Conservation (phyloP, 2,888 invertebrate genomes). For the Catocala fraxini region DNA sequence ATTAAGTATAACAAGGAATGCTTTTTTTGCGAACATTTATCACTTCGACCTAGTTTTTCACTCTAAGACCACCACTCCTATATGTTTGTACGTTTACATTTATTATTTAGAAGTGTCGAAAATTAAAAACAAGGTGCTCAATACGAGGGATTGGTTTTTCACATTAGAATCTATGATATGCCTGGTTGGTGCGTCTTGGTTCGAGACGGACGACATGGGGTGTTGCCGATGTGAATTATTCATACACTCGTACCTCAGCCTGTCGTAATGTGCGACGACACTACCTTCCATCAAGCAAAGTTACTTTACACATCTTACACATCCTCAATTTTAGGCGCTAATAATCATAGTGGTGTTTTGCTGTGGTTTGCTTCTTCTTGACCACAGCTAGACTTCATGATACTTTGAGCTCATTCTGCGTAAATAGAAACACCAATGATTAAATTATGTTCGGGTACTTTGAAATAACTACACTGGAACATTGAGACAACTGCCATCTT, state of each 20-base stretch:
- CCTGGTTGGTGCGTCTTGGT: constrained; percentile 17
- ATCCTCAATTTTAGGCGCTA: background rate
- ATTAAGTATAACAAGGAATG: constrained; percentile 42
- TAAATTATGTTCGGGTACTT: too few species aligned
- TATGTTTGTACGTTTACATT: background rate
- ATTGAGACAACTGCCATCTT: too few species aligned
- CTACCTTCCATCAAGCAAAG: constrained; percentile 40
- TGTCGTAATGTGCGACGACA: constrained; percentile 63
- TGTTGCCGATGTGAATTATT: constrained; percentile 75
- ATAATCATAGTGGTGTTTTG: too few species aligned
- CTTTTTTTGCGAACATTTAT: constrained; percentile 32
- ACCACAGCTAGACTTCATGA: too few species aligned
- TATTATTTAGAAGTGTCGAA: background rate
- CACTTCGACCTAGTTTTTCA: constrained; percentile 26
- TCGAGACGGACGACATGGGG: constrained; percentile 63
- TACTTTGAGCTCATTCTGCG: too few species aligned
- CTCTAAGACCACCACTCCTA: constrained; percentile 3
- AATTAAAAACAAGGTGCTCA: background rate
- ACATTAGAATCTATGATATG: constrained; percentile 17
- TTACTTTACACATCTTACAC: constrained; percentile 17
- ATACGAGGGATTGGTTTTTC: constrained; percentile 13
- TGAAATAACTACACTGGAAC: too few species aligned
- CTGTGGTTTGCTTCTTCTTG: too few species aligned
- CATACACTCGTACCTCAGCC: constrained; percentile 69
- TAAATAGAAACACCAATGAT: too few species aligned